Evolutionary conservation across 1,140 invertebrate genomes (phyloP).

Genomic region (Probaryconus sp.): DNA sequence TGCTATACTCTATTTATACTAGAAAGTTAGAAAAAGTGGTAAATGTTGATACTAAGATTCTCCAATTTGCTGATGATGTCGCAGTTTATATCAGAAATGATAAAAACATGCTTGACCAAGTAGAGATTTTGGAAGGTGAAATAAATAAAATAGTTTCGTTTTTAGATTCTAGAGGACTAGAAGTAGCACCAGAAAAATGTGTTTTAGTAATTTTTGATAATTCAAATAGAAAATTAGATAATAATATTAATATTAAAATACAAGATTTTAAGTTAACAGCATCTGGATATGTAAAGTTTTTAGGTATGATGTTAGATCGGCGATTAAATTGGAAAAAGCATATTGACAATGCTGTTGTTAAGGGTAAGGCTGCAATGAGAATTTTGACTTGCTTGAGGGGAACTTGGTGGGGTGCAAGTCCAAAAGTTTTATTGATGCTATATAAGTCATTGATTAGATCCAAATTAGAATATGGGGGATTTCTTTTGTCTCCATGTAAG

Average conservation of each 20-base stretch:
- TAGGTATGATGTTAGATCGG: conserved; percentile 45
- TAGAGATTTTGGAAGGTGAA: not conserved
- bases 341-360: conserved; percentile 16
- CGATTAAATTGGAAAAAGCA: conserved; percentile 42
- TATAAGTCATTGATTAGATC: conserved; percentile 44
- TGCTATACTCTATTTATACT: conserved; percentile 35
- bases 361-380: conserved; percentile 23
- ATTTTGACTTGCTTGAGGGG: conserved; percentile 48
- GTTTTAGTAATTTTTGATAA: conserved; percentile 53
- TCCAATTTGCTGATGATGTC: conserved; percentile 40
- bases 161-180: conserved; percentile 25
- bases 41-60: conserved; percentile 1
- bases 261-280: conserved; percentile 6
- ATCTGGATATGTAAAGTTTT: conserved; percentile 24
- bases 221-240: conserved; percentile 4
- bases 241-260: conserved; percentile 16
- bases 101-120: not conserved
- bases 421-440: conserved; percentile 17
- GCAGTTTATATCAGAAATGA: conserved; percentile 7
- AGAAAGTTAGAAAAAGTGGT: conserved; percentile 4
- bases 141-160: not conserved
- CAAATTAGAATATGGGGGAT: conserved; percentile 46
- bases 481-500: conserved; percentile 6
- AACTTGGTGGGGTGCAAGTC: conserved; percentile 55
- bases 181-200: conserved; percentile 52